A percentile compares a stretch with the other conserved stretches of the same genome.
phyloP scores from a whole-genome alignment of 2,888 invertebrate species.

The Apomyelois bistriatella region DNA sequence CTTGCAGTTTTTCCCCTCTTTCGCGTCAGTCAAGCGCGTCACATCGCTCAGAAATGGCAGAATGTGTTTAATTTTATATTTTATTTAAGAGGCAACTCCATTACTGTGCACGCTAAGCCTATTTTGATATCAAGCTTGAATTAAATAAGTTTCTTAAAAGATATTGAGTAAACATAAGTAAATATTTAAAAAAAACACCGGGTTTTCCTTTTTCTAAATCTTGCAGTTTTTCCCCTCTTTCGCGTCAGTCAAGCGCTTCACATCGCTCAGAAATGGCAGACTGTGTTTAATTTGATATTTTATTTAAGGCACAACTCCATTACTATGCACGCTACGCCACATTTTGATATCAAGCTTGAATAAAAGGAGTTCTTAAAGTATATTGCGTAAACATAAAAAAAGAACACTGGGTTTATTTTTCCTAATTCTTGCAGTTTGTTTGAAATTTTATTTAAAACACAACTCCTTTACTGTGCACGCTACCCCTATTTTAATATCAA shows the following conservation, averaged over 20 bases:
- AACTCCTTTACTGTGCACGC: not conserved
- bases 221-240: not conserved
- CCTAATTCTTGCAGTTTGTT: not conserved
- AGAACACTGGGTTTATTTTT: not conserved
- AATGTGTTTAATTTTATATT: too few species aligned
- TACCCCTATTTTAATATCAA: too few species aligned
- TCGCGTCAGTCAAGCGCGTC: too few species aligned
- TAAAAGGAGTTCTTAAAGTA: too few species aligned
- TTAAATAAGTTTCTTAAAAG: too few species aligned
- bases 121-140: too few species aligned
- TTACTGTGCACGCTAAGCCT: too few species aligned
- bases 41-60: too few species aligned
- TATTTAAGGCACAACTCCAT: not conserved
- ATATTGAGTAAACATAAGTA: not conserved
- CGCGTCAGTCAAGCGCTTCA: not conserved
- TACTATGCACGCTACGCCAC: not conserved
- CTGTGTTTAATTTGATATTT: constrained; percentile 2
- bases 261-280: not conserved
- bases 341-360: too few species aligned
- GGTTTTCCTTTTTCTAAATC: not conserved
- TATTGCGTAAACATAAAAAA: too few species aligned
- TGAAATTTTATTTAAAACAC: not conserved
- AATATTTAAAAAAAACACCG: not conserved
- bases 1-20: too few species aligned
- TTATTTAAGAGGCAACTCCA: not conserved